Percentiles rank a stretch among this genome's conserved stretches.
Evolutionary conservation across 2,797 vertebrate genomes (phyloP).

Genomic region (Schizopygopsis pylzovi): DNA sequence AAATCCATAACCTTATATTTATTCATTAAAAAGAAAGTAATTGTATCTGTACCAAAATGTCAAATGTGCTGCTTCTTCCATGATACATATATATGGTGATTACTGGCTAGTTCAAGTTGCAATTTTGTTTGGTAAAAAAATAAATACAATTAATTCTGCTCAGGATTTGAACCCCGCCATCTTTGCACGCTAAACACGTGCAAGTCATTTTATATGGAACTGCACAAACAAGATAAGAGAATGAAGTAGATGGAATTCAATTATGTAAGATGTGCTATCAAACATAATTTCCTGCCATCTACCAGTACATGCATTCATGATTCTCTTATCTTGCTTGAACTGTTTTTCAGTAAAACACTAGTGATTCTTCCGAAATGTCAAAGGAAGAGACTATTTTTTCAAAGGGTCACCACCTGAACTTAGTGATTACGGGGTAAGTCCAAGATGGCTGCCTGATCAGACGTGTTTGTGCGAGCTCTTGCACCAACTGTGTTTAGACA

Average conservation of each 20-base stretch:
- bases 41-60: background rate
- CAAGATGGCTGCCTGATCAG: conserved; percentile 7
- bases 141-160: background rate
- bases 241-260: background rate
- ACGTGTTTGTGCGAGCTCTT: background rate
- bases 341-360: background rate
- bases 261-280: background rate
- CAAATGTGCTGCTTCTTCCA: background rate
- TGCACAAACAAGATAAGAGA: conserved; percentile 14
- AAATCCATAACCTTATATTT: background rate
- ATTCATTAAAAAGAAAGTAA: background rate
- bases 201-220: background rate
- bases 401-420: background rate
- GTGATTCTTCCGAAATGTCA: background rate
- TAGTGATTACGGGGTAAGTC: background rate
- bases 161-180: background rate
- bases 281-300: background rate
- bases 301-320: background rate
- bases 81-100: background rate
- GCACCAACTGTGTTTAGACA: background rate
- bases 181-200: background rate
- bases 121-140: background rate
- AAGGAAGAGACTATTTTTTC: background rate
- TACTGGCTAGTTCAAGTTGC: background rate
- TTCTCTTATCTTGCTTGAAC: background rate